phyloP scores from a whole-genome alignment of 2,888 invertebrate species.

The Deilephila elpenor region DNA sequence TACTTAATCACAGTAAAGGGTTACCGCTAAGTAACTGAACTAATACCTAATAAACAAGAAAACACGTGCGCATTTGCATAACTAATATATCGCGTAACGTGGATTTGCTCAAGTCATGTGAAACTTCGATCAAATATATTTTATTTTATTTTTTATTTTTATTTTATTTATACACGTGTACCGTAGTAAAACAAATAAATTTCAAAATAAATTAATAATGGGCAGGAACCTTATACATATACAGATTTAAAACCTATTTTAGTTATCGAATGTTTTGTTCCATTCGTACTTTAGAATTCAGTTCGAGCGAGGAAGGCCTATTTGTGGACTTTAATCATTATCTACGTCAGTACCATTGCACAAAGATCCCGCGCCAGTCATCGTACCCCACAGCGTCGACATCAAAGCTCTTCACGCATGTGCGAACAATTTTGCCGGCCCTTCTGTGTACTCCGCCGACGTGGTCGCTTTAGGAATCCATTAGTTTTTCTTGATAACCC shows the following conservation, averaged over 20 bases:
- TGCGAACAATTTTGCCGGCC: slow-evolving; percentile 59
- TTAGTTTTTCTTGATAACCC: slow-evolving; percentile 43
- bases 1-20: neutral
- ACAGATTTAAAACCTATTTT: too few species aligned
- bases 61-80: slow-evolving; percentile 6
- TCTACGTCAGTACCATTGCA: neutral
- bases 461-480: slow-evolving; percentile 48
- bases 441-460: slow-evolving; percentile 49
- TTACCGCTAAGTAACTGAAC: neutral
- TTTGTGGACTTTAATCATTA: neutral
- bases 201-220: too few species aligned
- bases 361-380: neutral
- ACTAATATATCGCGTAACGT: neutral
- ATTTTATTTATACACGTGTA: too few species aligned
- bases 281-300: too few species aligned
- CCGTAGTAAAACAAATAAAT: too few species aligned
- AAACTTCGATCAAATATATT: neutral
- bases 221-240: too few species aligned
- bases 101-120: neutral
- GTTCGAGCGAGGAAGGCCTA: too few species aligned
- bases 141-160: too few species aligned
- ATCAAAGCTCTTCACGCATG: slow-evolving; percentile 70
- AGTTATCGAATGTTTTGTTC: too few species aligned
- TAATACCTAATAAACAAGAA: neutral
- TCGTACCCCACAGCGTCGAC: slow-evolving; percentile 31